phyloP scores from a whole-genome alignment of 2,113 vertebrate genomes.

The Serilophus lunatus region DNA sequence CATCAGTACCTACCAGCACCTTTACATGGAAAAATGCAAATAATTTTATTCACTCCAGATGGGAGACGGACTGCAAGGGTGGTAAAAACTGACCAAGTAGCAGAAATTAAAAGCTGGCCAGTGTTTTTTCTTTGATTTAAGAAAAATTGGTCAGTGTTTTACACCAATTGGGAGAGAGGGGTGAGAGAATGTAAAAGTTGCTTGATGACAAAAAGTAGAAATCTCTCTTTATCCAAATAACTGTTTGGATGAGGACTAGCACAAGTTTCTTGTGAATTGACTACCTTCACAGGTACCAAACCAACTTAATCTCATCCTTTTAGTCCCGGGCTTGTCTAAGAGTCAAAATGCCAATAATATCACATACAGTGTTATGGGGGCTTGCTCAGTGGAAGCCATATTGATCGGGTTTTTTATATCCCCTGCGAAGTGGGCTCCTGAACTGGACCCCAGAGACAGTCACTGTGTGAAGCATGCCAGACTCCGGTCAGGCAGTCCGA shows the following conservation, averaged over 20 bases:
- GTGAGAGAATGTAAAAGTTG: not conserved
- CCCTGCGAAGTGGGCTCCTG: not conserved
- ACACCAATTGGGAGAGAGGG: not conserved
- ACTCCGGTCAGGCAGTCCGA: not conserved
- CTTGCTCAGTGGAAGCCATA: not conserved
- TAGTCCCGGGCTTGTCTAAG: not conserved
- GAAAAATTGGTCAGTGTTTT: not conserved
- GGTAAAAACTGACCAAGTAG: not conserved
- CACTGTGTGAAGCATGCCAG: not conserved
- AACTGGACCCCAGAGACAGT: not conserved
- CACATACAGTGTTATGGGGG: not conserved
- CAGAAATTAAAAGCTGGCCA: not conserved
- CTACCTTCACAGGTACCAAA: not conserved
- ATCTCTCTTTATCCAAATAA: not conserved
- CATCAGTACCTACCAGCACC: not conserved
- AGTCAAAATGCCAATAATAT: not conserved
- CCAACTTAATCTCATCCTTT: not conserved
- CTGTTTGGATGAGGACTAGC: not conserved
- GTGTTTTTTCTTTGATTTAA: not conserved
- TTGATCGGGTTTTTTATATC: not conserved
- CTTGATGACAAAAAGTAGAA: not conserved
- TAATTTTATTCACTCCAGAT: not conserved
- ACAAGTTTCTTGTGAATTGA: rapidly evolving
- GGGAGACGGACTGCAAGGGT: not conserved
- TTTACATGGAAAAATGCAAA: not conserved